These are phyloP conservation scores for Eristalis intricaria DNA, from an alignment of 2,888 invertebrate species.

Conservation along the genomic window DNA sequence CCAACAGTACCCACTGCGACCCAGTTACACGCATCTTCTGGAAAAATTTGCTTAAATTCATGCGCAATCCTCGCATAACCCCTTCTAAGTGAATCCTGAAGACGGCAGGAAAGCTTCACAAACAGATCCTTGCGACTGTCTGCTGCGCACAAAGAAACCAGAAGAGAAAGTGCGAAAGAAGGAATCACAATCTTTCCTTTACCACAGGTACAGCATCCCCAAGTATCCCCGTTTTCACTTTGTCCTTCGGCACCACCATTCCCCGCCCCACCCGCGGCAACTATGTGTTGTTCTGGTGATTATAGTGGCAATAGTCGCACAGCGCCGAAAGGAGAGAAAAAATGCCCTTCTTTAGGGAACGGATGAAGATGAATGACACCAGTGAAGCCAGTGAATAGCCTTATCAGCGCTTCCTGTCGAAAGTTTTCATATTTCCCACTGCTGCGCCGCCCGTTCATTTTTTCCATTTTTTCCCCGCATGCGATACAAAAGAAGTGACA, in stretches of 20 bases:
- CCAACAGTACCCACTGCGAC: no score
- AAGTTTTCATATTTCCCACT: conserved; percentile 80
- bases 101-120: neutral
- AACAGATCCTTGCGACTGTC: neutral
- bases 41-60: no score
- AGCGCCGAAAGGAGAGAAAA: conserved; percentile 12
- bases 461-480: conserved; percentile 50
- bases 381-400: conserved; percentile 76
- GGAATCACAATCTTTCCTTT: neutral
- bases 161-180: neutral
- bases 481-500: conserved; percentile 65
- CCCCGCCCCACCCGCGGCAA: neutral
- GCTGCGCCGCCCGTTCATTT: conserved; percentile 14
- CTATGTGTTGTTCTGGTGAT: conserved; percentile 58
- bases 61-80: no score
- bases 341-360: conserved; percentile 25
- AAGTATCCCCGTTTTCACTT: conserved; percentile 46
- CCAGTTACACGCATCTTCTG: no score
- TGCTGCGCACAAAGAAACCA: neutral
- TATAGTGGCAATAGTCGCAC: conserved; percentile 61
- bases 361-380: conserved; percentile 70
- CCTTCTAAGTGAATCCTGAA: neutral
- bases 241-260: conserved; percentile 31
- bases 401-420: conserved; percentile 81
- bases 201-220: conserved; percentile 10